These are phyloP conservation scores for Dysmachus trigonus DNA, from an alignment of 2,888 invertebrate genomes.

Conservation along the genomic window DNA sequence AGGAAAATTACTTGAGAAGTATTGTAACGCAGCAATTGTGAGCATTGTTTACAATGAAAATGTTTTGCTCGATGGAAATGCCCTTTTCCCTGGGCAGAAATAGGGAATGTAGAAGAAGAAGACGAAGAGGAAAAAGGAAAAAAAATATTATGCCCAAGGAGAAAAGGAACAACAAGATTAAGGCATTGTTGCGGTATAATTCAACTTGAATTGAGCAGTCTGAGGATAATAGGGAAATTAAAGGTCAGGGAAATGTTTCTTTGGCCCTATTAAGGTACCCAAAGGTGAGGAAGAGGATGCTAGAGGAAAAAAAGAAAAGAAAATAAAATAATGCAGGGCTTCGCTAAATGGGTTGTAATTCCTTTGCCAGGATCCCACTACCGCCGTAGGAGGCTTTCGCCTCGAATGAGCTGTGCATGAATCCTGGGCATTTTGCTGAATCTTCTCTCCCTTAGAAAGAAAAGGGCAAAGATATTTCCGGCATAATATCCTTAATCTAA, in stretches of 20 bases:
- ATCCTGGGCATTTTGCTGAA: background rate
- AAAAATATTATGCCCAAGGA: background rate
- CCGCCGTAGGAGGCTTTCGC: background rate
- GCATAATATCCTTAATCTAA: background rate
- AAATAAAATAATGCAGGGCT: background rate
- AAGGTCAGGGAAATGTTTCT: conserved; percentile 7
- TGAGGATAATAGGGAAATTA: conserved; percentile 7
- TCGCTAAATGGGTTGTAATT: background rate
- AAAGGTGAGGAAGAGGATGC: background rate
- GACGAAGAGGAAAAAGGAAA: no score
- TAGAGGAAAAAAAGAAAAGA: no score
- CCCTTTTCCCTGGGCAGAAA: background rate
- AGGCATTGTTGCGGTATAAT: conserved; percentile 19
- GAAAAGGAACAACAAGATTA: background rate
- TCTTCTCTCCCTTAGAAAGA: background rate
- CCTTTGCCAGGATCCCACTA: background rate
- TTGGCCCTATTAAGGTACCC: background rate
- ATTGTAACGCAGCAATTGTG: conserved; percentile 25
- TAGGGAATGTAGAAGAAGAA: no score
- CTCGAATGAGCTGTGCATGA: background rate
- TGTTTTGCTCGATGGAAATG: conserved; percentile 18
- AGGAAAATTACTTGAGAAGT: conserved; percentile 29
- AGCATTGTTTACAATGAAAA: conserved; percentile 36
- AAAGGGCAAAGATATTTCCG: background rate
- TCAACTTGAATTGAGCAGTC: conserved; percentile 10